Evolutionary conservation across 2,113 vertebrate genomes (phyloP), one percentile per base, ranked within the genome.

Genomic region (Lycocorax pyrrhopterus): DNA sequence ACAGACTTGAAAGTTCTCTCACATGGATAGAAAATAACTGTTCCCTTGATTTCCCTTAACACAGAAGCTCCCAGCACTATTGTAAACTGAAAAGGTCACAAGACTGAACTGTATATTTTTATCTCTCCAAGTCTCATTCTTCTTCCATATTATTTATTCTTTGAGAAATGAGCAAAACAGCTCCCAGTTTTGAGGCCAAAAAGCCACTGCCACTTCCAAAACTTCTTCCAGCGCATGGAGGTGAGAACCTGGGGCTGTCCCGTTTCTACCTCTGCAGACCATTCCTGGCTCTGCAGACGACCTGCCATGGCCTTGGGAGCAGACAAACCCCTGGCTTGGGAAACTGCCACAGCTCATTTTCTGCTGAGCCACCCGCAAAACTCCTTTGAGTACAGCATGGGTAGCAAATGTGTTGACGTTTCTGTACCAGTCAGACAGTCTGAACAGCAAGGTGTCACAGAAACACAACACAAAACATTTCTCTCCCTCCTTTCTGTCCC

Each of bases 241-340:
- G 6, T 35, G 68, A 60, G 33, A 15, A 43, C 20, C 21, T 33
- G 53, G 47, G 62, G 74, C 13, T 19, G 1, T 22, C 26, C 62
- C 0, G 0, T 10, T 51, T 55, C 49, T 32, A 5, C 6, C 10
- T 32, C 52, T 67, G 32, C 30, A 52, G 30, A 63, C 23, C 23
- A 51, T 52, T 49, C 53, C 66, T 30, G 2, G 32, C 43, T 62
- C 68, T 73, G 41, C 49, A 81, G 30, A 43, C 12, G 32, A 49
- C 32, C 62, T 68, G 49, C 44, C 16, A 17, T 3, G 32, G 43
- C 58, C 46, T 53, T 22, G 13, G 49, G 25, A 79, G 27, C 21
- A 79, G 11, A 20, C 7, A 75, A 87, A 43, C 3, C 4, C 37
- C 56, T 32, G 12, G 4, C 47, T 20, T 69, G 27, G 71, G 52